Evolutionary conservation across 2,888 invertebrate genomes (phyloP).

Genomic region (Bugulina stolonifera): DNA sequence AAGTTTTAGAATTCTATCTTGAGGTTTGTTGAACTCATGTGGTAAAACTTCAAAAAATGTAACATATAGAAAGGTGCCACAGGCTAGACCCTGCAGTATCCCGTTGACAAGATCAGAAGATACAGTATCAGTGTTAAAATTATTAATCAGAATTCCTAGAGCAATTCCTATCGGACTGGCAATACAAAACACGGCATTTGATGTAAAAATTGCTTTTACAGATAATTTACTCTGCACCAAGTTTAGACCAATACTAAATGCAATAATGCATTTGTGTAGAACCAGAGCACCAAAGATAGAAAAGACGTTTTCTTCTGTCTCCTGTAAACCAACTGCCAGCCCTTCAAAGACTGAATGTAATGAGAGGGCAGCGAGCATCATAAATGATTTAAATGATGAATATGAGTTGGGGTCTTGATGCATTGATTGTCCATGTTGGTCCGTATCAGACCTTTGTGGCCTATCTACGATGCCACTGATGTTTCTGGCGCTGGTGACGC

Average conservation of each 20-base stretch:
- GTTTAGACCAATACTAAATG: constrained; percentile 59
- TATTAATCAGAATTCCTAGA: constrained; percentile 58
- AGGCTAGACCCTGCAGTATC: constrained; percentile 44
- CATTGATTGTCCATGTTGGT: background rate
- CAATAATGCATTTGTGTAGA: constrained; percentile 60
- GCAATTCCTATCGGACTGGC: constrained; percentile 67
- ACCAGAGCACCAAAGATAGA: constrained; percentile 57
- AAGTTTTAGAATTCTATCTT: constrained; percentile 47
- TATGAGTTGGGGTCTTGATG: constrained; percentile 17
- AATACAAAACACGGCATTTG: constrained; percentile 56
- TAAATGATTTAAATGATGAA: background rate
- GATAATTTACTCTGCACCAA: constrained; percentile 55
- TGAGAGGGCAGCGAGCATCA: constrained; percentile 42
- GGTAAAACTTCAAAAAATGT: constrained; percentile 49
- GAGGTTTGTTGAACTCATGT: constrained; percentile 58
- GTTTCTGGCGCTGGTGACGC: background rate
- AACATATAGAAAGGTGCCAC: constrained; percentile 49
- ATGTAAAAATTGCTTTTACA: constrained; percentile 43
- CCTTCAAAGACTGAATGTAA: constrained; percentile 51
- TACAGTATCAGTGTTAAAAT: constrained; percentile 37
- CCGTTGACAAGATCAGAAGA: constrained; percentile 43
- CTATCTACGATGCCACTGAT: background rate
- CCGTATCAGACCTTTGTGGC: background rate
- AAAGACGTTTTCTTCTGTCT: constrained; percentile 39
- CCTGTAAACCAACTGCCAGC: constrained; percentile 47